These are phyloP conservation scores for Papilio elwesi DNA, from an alignment of 2,888 invertebrate genomes.

Conservation along the genomic window DNA sequence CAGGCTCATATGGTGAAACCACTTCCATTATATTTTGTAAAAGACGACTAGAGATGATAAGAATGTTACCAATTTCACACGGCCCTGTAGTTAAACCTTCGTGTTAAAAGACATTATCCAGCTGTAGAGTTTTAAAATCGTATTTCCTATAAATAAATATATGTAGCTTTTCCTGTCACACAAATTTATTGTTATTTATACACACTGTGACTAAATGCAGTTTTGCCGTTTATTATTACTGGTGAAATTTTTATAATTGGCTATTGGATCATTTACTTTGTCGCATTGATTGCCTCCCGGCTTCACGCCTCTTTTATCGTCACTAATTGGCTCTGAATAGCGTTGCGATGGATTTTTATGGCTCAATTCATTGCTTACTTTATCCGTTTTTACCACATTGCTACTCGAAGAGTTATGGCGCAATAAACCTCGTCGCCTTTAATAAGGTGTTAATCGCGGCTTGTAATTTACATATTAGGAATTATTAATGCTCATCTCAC, in stretches of 20 bases:
- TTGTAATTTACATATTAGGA: neutral
- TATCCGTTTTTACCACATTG: constrained; percentile 18
- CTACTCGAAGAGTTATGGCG: constrained; percentile 16
- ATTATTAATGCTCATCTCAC: constrained; percentile 12
- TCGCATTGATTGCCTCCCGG: constrained; percentile 14
- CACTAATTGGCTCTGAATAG: constrained; percentile 37
- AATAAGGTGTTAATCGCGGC: constrained; percentile 22
- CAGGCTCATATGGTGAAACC: no score
- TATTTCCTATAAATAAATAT: neutral
- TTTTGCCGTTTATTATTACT: constrained; percentile 15
- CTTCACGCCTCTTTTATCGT: constrained; percentile 36
- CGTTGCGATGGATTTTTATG: constrained; percentile 31
- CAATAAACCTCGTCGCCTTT: constrained; percentile 20
- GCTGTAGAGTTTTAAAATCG: neutral
- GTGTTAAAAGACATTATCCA: neutral
- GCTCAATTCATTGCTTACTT: constrained; percentile 27
- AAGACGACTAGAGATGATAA: no score
- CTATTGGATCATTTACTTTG: constrained; percentile 29
- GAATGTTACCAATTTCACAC: no score
- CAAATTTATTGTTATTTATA: neutral
- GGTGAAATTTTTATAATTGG: constrained; percentile 24
- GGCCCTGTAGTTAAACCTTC: neutral
- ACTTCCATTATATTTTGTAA: no score
- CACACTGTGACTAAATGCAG: constrained; percentile 23
- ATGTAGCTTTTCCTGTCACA: neutral